Evolutionary conservation across 2,888 invertebrate genomes (phyloP).

Genomic region (Tromatobia lineatoria): DNA sequence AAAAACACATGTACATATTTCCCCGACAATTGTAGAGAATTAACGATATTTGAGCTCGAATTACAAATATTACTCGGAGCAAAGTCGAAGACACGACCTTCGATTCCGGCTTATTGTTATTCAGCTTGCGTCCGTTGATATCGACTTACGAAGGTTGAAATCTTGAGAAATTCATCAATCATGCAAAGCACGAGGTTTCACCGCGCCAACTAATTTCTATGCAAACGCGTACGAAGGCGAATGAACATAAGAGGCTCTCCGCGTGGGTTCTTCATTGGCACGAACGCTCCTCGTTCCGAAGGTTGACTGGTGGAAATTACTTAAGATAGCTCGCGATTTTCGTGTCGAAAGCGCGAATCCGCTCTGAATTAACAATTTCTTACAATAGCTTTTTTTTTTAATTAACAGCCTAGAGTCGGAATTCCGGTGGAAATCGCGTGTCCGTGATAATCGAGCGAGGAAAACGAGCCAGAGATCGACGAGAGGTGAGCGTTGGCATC

Average conservation of each 20-base stretch:
- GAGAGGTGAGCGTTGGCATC: slow-evolving; percentile 73
- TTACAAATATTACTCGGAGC: slow-evolving; percentile 53
- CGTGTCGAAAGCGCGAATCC: slow-evolving; percentile 19
- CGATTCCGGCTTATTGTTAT: slow-evolving; percentile 50
- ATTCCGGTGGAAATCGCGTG: slow-evolving; percentile 49
- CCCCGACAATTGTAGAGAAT: slow-evolving; percentile 22
- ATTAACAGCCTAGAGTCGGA: slow-evolving; percentile 3
- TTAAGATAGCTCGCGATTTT: neutral
- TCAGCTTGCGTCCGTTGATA: slow-evolving; percentile 57
- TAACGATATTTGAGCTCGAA: slow-evolving; percentile 54
- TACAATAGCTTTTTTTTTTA: neutral
- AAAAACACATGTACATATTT: slow-evolving; percentile 26
- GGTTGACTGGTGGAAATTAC: slow-evolving; percentile 29
- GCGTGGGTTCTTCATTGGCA: slow-evolving; percentile 20
- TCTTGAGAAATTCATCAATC: slow-evolving; percentile 71
- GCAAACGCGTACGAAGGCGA: slow-evolving; percentile 64
- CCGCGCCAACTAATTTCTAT: slow-evolving; percentile 68
- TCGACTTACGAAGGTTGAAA: slow-evolving; percentile 65
- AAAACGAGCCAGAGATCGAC: slow-evolving; percentile 65
- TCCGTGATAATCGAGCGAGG: slow-evolving; percentile 47
- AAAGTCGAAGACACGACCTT: slow-evolving; percentile 49
- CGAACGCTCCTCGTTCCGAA: slow-evolving; percentile 5
- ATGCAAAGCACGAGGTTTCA: slow-evolving; percentile 68
- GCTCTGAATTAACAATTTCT: slow-evolving; percentile 2
- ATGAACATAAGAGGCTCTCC: slow-evolving; percentile 41